These are phyloP conservation scores for Drosophila fuyamai DNA, from an alignment of 1,140 invertebrate genomes.

Conservation along the genomic window DNA sequence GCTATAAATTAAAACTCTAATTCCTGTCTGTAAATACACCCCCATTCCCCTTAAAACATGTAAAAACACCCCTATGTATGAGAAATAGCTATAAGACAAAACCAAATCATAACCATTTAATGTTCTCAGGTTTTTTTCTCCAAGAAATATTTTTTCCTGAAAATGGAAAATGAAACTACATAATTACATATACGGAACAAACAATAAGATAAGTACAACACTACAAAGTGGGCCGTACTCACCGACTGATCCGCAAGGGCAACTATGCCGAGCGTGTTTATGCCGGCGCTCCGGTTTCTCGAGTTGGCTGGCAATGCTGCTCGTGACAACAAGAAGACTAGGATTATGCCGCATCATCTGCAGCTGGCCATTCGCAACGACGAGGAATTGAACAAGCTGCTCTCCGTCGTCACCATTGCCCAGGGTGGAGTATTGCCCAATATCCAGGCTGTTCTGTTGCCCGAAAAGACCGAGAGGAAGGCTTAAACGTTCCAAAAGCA, in stretches of 20 bases:
- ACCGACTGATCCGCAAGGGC: conserved; percentile 89
- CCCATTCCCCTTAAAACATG: too few relatives aligned
- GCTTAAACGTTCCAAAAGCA: conserved; percentile 27
- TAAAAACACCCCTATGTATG: too few relatives aligned
- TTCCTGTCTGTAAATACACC: too few relatives aligned
- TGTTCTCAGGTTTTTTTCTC: too few relatives aligned
- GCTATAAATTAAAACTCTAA: too few relatives aligned
- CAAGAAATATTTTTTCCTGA: too few relatives aligned
- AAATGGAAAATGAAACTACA: too few relatives aligned
- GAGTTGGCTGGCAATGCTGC: conserved; percentile 91
- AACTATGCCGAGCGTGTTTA: conserved; percentile 90
- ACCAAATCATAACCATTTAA: too few relatives aligned
- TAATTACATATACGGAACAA: too few relatives aligned
- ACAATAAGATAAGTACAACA: too few relatives aligned
- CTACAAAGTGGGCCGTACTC: conserved; percentile 90
- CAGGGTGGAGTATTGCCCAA: conserved; percentile 93
- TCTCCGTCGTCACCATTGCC: conserved; percentile 93
- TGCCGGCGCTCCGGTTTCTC: conserved; percentile 88
- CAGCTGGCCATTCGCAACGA: conserved; percentile 94
- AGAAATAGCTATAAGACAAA: too few relatives aligned
- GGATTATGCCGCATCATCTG: conserved; percentile 93
- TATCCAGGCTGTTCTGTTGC: conserved; percentile 89
- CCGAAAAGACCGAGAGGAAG: conserved; percentile 80
- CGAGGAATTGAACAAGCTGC: conserved; percentile 92
- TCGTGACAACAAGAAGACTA: conserved; percentile 23